Evolutionary conservation across 2,113 vertebrate species (phyloP).

Genomic region (Mustela lutreola): DNA sequence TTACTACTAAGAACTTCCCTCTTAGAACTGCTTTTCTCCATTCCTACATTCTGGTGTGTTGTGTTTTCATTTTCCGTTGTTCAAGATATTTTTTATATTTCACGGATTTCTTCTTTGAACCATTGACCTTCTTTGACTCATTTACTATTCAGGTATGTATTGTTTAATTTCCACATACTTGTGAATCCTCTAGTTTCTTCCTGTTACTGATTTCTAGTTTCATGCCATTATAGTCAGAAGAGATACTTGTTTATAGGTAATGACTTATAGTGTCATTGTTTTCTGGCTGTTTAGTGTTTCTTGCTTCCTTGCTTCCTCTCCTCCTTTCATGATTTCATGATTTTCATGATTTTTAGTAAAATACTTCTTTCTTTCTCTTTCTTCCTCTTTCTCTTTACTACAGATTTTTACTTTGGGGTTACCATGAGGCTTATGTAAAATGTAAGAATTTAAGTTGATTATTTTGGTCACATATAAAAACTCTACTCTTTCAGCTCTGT

Average conservation of each 20-base stretch:
- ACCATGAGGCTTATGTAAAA: neutral
- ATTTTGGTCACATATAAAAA: neutral
- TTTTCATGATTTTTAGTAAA: neutral
- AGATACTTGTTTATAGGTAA: neutral
- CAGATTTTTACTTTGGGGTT: neutral
- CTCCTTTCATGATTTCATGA: neutral
- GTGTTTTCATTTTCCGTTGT: neutral
- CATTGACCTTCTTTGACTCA: neutral
- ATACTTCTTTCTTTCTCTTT: neutral
- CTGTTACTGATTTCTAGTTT: neutral
- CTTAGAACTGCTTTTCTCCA: neutral
- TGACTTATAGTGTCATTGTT: neutral
- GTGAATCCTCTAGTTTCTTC: neutral
- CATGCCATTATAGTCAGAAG: neutral
- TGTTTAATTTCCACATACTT: neutral
- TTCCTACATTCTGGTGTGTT: neutral
- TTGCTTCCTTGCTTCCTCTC: neutral
- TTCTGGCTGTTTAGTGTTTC: neutral
- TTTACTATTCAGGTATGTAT: neutral
- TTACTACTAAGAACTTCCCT: neutral
- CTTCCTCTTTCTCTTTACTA: neutral
- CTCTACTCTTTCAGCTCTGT: neutral
- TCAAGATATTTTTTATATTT: neutral
- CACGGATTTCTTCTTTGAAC: neutral
- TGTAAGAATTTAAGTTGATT: neutral